phyloP scores from a whole-genome alignment of 2,113 vertebrate species.

The Eublepharis macularius region DNA sequence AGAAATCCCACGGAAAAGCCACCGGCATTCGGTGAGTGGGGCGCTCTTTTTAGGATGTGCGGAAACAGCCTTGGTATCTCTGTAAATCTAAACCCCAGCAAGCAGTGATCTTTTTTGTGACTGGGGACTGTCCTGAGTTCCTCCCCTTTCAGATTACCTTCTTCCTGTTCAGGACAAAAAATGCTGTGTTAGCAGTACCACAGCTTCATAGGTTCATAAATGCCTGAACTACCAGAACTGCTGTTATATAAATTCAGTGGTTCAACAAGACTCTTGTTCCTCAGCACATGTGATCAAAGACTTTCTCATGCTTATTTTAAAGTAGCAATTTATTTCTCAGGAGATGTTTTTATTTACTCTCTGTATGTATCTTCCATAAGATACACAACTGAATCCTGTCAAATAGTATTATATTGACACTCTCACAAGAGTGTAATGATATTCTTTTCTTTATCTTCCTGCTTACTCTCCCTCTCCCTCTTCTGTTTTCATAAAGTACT shows the following conservation, averaged over 20 bases:
- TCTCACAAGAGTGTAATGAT: slow-evolving; percentile 43
- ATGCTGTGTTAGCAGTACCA: too few relatives aligned
- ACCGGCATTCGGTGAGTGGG: too few relatives aligned
- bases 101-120: too few relatives aligned
- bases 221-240: not conserved
- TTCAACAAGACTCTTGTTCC: not conserved
- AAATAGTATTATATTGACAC: slow-evolving; percentile 46
- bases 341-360: slow-evolving; percentile 35
- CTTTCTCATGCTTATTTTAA: slow-evolving; percentile 18
- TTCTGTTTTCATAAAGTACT: slow-evolving; percentile 35
- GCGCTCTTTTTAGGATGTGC: too few relatives aligned
- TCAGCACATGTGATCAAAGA: not conserved
- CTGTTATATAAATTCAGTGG: not conserved
- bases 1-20: too few relatives aligned
- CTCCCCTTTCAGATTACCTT: too few relatives aligned
- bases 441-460: slow-evolving; percentile 46
- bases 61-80: too few relatives aligned
- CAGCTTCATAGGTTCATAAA: not conserved
- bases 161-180: too few relatives aligned
- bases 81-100: too few relatives aligned
- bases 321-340: slow-evolving; percentile 37
- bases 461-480: not conserved
- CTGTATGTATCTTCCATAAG: slow-evolving; percentile 28
- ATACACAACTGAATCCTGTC: slow-evolving; percentile 35
- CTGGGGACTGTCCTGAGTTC: too few relatives aligned